These are phyloP conservation scores for Nothura maculosa DNA, from an alignment of 2,797 vertebrate species.

Conservation along the genomic window DNA sequence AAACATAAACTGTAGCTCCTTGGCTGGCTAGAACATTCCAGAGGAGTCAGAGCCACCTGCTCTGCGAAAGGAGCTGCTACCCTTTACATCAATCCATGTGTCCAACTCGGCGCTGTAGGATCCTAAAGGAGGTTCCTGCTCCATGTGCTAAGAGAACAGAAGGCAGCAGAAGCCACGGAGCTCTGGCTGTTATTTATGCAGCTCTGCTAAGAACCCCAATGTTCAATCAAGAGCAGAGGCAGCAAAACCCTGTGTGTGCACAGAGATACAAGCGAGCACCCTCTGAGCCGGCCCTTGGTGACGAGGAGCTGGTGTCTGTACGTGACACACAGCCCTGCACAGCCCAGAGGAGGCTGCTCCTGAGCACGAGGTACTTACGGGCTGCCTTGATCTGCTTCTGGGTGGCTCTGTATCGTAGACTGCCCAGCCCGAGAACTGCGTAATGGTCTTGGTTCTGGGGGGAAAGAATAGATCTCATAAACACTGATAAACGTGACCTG, in stretches of 20 bases:
- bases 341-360: not conserved
- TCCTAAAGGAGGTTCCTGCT: not conserved
- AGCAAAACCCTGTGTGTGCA: not conserved
- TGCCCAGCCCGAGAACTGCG: constrained; percentile 91
- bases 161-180: not conserved
- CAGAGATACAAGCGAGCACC: not conserved
- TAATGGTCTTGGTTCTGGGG: constrained; percentile 98
- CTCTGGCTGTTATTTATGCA: not conserved
- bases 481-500: not conserved
- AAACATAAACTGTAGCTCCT: not conserved
- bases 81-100: not conserved
- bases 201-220: not conserved
- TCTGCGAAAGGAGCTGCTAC: not conserved
- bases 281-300: not conserved
- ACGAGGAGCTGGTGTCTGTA: not conserved
- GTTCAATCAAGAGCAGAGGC: not conserved
- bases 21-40: not conserved
- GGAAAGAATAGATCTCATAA: not conserved
- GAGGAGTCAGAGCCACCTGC: not conserved
- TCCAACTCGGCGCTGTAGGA: not conserved
- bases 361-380: constrained; percentile 87
- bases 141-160: not conserved
- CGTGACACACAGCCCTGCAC: accelerated
- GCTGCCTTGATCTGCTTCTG: constrained; percentile 99
- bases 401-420: constrained; percentile 94